Evolutionary conservation across 2,888 invertebrate genomes (phyloP), one percentile per base, ranked within the genome.

Genomic region (Octodonta nipae): DNA sequence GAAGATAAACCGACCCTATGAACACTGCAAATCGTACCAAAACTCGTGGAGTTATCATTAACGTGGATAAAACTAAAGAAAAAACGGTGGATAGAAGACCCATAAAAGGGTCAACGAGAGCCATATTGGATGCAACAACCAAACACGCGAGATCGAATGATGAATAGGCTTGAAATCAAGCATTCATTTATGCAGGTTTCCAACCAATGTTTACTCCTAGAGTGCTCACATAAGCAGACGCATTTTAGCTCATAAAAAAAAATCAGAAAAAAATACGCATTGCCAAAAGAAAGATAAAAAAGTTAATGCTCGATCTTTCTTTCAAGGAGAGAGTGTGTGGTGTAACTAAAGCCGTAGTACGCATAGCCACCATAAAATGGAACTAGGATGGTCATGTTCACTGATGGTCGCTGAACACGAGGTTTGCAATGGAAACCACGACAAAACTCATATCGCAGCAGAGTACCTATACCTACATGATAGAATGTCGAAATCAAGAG

Each of bases 341-440:
- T 20, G n/a, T 20, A 20, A 20, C 20, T 20, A n/a, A 20, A 6
- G 20, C 20, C 7, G n/a, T 20, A 20, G n/a, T 7, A 20, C 20
- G n/a, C n/a, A n/a, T 20, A 20, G n/a, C 20, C 20, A 20, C 20
- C 20, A 6, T 20, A 20, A 20, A 20, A 20, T 20, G 20, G n/a
- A 20, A 20, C 20, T 20, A n/a, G 20, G 20, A 20, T 20, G 20
- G 20, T n/a, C n/a, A 20, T 6, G 20, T n/a, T 20, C n/a, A 20
- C 20, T 20, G 20, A 20, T 20, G 20, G n/a, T n/a, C 20, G 20
- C n/a, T 20, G 20, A n/a, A n/a, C 20, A 20, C 6, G n/a, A 20
- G n/a, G n/a, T n/a, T 7, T 20, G 20, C 7, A 20, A 20, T 20
- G 20, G n/a, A 20, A n/a, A 20, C 20, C n/a, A 20, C n/a, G 20